A percentile compares a stretch with the other conserved stretches of the same genome.
Evolutionary conservation across 2,797 vertebrate species (phyloP).

Genomic region (Sebastes goodei): DNA sequence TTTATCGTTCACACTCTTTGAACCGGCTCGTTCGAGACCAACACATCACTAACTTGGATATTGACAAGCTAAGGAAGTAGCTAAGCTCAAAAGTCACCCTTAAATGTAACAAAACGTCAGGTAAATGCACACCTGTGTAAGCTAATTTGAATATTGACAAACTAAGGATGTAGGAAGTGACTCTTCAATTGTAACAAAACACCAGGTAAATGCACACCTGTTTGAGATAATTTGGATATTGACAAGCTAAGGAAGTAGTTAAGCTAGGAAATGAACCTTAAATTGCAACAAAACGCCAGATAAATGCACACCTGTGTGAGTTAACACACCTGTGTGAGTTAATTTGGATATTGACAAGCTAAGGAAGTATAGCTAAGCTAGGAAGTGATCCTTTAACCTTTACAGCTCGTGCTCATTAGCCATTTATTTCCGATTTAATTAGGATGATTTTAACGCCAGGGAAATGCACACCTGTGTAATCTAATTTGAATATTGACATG

Average conservation of each 20-base stretch:
- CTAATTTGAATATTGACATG: too few relatives aligned
- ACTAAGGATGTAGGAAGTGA: background rate
- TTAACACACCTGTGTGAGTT: constrained; percentile 4
- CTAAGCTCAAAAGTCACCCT: too few relatives aligned
- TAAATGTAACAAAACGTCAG: background rate
- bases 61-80: too few relatives aligned
- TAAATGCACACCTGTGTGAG: constrained; percentile 11
- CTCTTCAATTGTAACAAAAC: background rate
- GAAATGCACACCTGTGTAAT: too few relatives aligned
- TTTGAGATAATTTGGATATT: background rate
- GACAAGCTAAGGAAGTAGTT: too few relatives aligned
- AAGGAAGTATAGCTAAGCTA: background rate
- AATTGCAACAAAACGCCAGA: background rate
- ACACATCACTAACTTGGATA: too few relatives aligned
- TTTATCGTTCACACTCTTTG: too few relatives aligned
- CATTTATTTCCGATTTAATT: background rate
- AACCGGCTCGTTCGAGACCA: too few relatives aligned
- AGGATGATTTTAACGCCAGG: too few relatives aligned
- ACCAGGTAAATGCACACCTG: constrained; percentile 13
- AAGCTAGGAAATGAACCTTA: too few relatives aligned
- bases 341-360: background rate
- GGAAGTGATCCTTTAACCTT: too few relatives aligned
- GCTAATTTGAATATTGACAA: background rate
- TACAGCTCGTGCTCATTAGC: background rate
- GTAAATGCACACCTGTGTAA: constrained; percentile 6